Percentiles rank a stretch among this genome's conserved stretches.
phyloP scores from a whole-genome alignment of 2,888 invertebrate genomes.

The Agapetus fuscipes region DNA sequence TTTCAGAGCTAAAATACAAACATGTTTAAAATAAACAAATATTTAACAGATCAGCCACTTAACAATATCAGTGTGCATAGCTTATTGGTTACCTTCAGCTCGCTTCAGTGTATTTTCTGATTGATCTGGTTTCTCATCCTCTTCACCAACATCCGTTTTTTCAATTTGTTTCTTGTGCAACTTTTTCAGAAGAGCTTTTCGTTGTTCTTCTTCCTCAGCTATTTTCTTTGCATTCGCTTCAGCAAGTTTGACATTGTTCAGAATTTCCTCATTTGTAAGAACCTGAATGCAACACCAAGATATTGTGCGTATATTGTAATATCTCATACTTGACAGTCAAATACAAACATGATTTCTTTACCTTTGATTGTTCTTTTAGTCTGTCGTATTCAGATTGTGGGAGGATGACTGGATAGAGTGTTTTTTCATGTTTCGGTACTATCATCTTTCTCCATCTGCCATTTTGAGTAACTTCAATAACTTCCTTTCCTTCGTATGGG shows the following conservation, averaged over 20 bases:
- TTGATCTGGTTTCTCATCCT: background rate
- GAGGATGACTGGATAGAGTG: conserved; percentile 49
- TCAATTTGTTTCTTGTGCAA: conserved; percentile 36
- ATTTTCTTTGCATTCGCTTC: conserved; percentile 37
- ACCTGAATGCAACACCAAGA: too few species aligned
- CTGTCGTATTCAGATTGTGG: conserved; percentile 49
- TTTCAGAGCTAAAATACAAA: conserved; percentile 49
- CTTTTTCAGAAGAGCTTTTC: conserved; percentile 44
- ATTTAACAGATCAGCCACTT: background rate
- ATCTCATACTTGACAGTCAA: too few species aligned
- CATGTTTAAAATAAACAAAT: too few species aligned
- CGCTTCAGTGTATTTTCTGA: conserved; percentile 1
- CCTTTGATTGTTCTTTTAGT: conserved; percentile 48
- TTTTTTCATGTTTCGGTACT: conserved; percentile 42
- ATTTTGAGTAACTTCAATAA: conserved; percentile 30
- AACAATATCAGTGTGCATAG: too few species aligned
- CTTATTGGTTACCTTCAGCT: too few species aligned
- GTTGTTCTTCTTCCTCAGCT: conserved; percentile 46
- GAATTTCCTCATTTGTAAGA: background rate
- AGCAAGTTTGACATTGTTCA: conserved; percentile 28
- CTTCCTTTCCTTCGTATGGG: conserved; percentile 27
- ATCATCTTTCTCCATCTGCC: conserved; percentile 38
- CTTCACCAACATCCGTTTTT: conserved; percentile 24
- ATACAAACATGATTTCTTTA: too few species aligned
- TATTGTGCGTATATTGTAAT: too few species aligned